phyloP scores from a whole-genome alignment of 1,140 invertebrate genomes.

The Drosophila persimilis region DNA sequence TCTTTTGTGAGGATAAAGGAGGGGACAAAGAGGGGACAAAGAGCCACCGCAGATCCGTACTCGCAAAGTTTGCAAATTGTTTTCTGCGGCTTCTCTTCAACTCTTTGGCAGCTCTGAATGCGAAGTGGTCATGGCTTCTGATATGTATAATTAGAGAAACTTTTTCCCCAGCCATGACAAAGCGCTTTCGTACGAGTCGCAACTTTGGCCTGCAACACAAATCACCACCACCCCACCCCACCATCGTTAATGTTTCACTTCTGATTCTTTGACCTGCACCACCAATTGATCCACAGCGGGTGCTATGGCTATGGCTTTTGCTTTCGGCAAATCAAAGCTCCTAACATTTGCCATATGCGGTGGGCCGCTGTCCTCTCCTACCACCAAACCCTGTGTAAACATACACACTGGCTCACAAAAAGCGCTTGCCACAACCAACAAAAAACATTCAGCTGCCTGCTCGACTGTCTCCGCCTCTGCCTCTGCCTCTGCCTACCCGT shows the following conservation, averaged over 20 bases:
- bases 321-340: constrained; percentile 1
- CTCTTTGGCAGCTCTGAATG: constrained; percentile 36
- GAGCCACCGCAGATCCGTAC: constrained; percentile 43
- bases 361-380: background rate
- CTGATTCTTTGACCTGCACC: no score
- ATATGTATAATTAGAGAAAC: constrained; percentile 49
- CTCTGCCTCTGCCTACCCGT: background rate
- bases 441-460: constrained; percentile 5
- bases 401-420: constrained; percentile 25
- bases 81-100: constrained; percentile 50
- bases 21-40: background rate
- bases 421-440: background rate
- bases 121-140: constrained; percentile 38
- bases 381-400: background rate
- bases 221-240: no score
- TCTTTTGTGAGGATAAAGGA: constrained; percentile 6
- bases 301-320: background rate
- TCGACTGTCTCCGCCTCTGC: background rate
- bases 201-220: no score
- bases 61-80: constrained; percentile 52
- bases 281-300: no score
- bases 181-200: constrained; percentile 11
- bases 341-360: constrained; percentile 23
- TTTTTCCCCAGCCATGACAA: constrained; percentile 21
- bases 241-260: no score